Conservation (phyloP, 1,140 invertebrate species). For the Drosophila pectinifera region DNA sequence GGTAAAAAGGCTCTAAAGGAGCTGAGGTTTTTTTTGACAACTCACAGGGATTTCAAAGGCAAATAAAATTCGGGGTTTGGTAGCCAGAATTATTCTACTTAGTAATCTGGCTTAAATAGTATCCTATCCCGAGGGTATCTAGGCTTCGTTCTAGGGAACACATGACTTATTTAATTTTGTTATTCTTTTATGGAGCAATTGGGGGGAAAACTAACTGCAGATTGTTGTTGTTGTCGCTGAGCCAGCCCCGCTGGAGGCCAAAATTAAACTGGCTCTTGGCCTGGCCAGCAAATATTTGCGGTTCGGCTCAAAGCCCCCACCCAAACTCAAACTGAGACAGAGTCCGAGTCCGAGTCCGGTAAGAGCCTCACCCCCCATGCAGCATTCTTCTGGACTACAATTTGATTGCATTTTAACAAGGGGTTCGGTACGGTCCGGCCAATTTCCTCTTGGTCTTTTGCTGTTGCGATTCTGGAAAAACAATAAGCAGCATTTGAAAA, state of each 20-base stretch:
- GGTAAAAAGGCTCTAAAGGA: not conserved
- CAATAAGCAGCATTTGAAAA: slow-evolving; percentile 81
- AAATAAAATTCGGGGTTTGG: not conserved
- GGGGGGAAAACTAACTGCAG: slow-evolving; percentile 19
- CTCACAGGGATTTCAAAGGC: not conserved
- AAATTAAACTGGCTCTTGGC: slow-evolving; percentile 70
- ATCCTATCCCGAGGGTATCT: slow-evolving; percentile 8
- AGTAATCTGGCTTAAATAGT: not conserved
- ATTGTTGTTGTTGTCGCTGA: slow-evolving; percentile 37
- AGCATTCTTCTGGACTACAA: slow-evolving; percentile 49
- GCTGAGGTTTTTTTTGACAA: not conserved
- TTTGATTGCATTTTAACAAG: slow-evolving; percentile 82
- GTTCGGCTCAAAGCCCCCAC: slow-evolving; percentile 33
- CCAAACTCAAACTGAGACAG: slow-evolving; percentile 12
- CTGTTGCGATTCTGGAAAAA: slow-evolving; percentile 60
- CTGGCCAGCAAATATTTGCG: slow-evolving; percentile 59
- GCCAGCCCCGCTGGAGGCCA: slow-evolving; percentile 47
- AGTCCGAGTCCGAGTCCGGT: not conserved
- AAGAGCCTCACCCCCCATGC: not conserved
- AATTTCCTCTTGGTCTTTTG: slow-evolving; percentile 62
- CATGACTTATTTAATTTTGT: slow-evolving; percentile 18
- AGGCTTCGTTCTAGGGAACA: not conserved
- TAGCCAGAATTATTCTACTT: too few relatives aligned
- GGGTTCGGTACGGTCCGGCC: slow-evolving; percentile 45
- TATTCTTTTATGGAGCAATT: slow-evolving; percentile 32